These are phyloP conservation scores for Periphyllus acericola DNA, from an alignment of 2,888 invertebrate genomes.

Conservation along the genomic window DNA sequence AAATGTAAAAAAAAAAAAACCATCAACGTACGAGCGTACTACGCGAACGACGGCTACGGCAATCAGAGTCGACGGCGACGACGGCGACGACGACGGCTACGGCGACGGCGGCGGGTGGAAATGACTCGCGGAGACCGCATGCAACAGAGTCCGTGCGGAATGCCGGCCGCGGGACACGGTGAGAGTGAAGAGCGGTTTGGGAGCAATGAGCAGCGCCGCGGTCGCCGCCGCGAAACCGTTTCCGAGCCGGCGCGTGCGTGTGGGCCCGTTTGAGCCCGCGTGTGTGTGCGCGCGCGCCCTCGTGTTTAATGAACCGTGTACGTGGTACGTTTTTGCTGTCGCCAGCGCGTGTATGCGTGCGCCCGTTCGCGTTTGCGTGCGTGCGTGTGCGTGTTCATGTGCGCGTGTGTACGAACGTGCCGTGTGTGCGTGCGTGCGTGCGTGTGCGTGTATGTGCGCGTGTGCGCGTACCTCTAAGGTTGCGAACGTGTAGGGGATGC, in stretches of 20 bases:
- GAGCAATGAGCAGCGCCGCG: slow-evolving; percentile 26
- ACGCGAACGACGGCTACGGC: neutral
- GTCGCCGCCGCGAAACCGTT: slow-evolving; percentile 40
- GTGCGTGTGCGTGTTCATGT: neutral
- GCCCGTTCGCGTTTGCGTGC: neutral
- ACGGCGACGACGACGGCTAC: neutral
- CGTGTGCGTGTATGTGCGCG: neutral
- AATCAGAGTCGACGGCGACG: neutral
- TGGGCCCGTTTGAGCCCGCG: neutral
- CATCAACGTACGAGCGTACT: too few species aligned
- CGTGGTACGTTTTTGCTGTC: too few species aligned
- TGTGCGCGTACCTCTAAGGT: neutral
- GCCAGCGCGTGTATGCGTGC: too few species aligned
- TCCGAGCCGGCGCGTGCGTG: slow-evolving; percentile 3
- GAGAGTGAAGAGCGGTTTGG: slow-evolving; percentile 22
- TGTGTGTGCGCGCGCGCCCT: neutral
- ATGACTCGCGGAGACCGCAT: slow-evolving; percentile 29
- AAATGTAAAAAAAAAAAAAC: neutral
- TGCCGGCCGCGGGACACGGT: slow-evolving; percentile 16
- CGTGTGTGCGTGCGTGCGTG: neutral
- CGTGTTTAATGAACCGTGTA: neutral
- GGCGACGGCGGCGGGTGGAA: neutral
- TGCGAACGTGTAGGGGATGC: too few species aligned
- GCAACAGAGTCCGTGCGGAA: slow-evolving; percentile 50
- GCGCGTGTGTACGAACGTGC: neutral